Evolutionary conservation across 2,797 vertebrate species (phyloP).

Genomic region (Percopsis omiscomaycus): DNA sequence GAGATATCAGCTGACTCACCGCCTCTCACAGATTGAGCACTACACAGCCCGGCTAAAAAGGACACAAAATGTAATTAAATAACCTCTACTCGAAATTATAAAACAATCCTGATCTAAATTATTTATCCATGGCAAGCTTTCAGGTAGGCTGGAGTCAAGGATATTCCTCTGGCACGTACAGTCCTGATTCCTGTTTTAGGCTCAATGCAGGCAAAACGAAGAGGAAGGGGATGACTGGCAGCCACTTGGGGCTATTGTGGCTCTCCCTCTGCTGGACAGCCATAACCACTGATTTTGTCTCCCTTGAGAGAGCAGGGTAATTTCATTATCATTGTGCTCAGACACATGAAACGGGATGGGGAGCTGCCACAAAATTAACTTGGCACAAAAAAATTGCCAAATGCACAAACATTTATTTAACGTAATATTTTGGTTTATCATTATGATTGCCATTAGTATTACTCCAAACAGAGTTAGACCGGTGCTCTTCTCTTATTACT

Average conservation of each 20-base stretch:
- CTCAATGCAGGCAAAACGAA: background rate
- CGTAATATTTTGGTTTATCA: too few species aligned
- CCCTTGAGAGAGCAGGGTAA: conserved; percentile 17
- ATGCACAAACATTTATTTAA: background rate
- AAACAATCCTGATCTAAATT: background rate
- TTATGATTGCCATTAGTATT: too few species aligned
- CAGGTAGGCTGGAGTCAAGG: background rate
- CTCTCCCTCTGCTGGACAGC: conserved; percentile 13
- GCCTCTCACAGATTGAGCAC: conserved; percentile 1
- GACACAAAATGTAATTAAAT: background rate
- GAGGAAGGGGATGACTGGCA: conserved; percentile 1
- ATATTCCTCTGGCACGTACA: background rate
- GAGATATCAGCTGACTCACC: conserved; percentile 3
- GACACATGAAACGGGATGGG: conserved; percentile 7
- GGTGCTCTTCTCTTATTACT: too few species aligned
- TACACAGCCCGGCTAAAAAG: background rate
- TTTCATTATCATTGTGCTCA: conserved; percentile 24
- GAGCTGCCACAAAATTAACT: background rate
- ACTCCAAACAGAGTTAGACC: too few species aligned
- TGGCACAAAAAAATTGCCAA: too few species aligned
- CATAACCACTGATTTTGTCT: conserved; percentile 23
- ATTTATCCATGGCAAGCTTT: conserved; percentile 1
- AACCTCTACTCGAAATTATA: background rate
- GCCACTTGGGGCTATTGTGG: conserved; percentile 28
- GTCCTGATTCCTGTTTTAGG: conserved; percentile 1